Evolutionary conservation across 2,113 vertebrate genomes (phyloP).

Genomic region (Phaetusa simplex): DNA sequence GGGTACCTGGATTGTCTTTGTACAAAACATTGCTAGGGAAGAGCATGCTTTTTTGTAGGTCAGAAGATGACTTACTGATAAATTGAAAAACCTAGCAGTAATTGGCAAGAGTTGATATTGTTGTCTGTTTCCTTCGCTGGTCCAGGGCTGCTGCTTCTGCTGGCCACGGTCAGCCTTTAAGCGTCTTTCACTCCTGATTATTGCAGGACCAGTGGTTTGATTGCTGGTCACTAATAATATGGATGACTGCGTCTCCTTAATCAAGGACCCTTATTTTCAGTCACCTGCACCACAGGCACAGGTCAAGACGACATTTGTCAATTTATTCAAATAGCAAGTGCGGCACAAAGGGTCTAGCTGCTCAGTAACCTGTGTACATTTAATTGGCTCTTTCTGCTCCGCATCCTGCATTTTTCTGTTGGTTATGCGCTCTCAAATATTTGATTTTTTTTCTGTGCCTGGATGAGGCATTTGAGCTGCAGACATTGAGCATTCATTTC

Average conservation of each 20-base stretch:
- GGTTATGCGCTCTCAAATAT: not conserved
- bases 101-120: not conserved
- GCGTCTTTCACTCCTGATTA: not conserved
- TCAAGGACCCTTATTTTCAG: not conserved
- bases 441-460: not conserved
- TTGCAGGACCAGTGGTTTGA: not conserved
- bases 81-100: not conserved
- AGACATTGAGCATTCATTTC: not conserved
- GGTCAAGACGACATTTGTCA: not conserved
- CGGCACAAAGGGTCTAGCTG: not conserved
- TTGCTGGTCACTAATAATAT: not conserved
- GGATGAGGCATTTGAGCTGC: not conserved
- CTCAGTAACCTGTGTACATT: not conserved
- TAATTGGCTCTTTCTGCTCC: not conserved
- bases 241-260: not conserved
- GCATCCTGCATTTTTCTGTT: not conserved
- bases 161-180: not conserved
- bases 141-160: not conserved
- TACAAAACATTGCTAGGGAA: not conserved
- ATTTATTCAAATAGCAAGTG: not conserved
- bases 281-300: not conserved
- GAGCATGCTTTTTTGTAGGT: not conserved
- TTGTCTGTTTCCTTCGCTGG: not conserved
- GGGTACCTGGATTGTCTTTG: not conserved
- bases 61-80: not conserved